Evolutionary conservation across 92 coral and sea anemone species (phyloP).

Genomic region (Palythoa heliodiscus): DNA sequence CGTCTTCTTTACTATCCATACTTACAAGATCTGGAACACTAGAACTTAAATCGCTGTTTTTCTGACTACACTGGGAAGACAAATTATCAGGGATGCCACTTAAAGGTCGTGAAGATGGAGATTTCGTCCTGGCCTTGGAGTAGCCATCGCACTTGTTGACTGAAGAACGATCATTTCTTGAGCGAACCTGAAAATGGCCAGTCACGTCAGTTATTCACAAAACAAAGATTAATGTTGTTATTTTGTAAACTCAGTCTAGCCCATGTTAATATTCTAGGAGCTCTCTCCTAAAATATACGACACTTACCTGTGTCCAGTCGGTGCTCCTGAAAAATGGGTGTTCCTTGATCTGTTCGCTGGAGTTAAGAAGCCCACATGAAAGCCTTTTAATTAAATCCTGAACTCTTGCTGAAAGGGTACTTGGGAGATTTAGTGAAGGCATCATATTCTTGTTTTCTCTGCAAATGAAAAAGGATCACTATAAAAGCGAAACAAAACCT

Average conservation of each 20-base stretch:
- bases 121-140: background rate
- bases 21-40: conserved; percentile 31
- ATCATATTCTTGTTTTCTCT: conserved; percentile 28
- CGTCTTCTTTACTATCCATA: background rate
- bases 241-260: background rate
- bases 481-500: background rate
- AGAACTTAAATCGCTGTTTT: background rate
- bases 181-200: conserved; percentile 1
- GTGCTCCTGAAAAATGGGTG: conserved; percentile 80
- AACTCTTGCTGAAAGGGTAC: conserved; percentile 72
- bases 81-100: background rate
- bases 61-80: background rate
- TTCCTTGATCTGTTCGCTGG: conserved; percentile 68
- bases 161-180: background rate
- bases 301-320: conserved; percentile 82
- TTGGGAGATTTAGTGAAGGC: conserved; percentile 54
- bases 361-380: conserved; percentile 71
- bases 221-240: background rate
- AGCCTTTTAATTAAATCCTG: conserved; percentile 83
- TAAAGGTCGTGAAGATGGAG: background rate
- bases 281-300: too few species aligned
- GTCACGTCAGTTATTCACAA: background rate
- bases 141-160: background rate
- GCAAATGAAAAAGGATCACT: background rate
- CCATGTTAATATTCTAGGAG: too few species aligned